Evolutionary conservation across 2,888 invertebrate species (phyloP).

Genomic region (Strigamia crassipes): DNA sequence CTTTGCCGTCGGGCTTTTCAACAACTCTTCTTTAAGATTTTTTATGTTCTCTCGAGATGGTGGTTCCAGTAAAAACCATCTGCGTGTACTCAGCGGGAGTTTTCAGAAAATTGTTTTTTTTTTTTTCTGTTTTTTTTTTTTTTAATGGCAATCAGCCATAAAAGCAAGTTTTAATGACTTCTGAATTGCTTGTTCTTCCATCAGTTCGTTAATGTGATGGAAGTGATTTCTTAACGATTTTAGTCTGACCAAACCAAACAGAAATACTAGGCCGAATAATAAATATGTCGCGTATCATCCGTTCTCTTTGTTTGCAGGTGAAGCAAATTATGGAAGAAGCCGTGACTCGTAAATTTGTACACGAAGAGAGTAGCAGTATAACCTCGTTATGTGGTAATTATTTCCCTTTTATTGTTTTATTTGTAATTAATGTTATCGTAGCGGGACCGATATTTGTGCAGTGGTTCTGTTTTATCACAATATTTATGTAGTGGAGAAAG

Average conservation of each 20-base stretch:
- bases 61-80: conserved; percentile 28
- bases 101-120: neutral
- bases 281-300: neutral
- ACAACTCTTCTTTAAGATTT: neutral
- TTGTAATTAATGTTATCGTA: neutral
- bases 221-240: neutral
- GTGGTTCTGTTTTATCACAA: neutral
- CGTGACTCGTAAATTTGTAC: conserved; percentile 87
- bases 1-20: neutral
- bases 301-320: conserved; percentile 65
- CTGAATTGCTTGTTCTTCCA: neutral
- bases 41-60: neutral
- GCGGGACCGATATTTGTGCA: neutral
- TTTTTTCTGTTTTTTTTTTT: neutral
- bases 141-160: conserved; percentile 24
- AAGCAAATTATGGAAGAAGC: conserved; percentile 97
- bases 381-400: conserved; percentile 78
- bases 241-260: neutral
- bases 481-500: neutral
- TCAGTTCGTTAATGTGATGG: neutral
- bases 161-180: neutral
- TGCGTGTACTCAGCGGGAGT: neutral
- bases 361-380: conserved; percentile 88
- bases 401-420: conserved; percentile 50
- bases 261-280: neutral